Evolutionary conservation across 1,140 invertebrate genomes (phyloP), one percentile per base, ranked within the genome.

Genomic region (Gryon sp.): DNA sequence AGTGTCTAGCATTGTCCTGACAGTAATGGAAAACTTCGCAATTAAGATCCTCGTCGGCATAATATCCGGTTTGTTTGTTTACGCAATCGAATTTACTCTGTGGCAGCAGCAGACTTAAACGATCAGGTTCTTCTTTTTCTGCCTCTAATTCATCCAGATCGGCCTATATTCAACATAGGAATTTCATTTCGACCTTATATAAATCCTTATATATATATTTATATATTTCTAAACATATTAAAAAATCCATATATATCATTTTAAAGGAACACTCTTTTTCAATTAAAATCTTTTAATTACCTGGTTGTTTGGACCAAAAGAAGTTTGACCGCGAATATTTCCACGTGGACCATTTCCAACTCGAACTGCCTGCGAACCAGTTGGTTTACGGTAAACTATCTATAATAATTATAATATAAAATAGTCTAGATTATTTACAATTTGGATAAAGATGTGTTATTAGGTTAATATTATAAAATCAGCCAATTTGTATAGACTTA

Each of bases 1-100:
- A 97, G 83, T 97, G 96, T 79, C 93, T 95, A 8, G 94, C 94
- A 70, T 93, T 95, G 60, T 96, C 95, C 80, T 97, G 95, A 84
- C 96, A 97, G 86, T 97, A 98, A 84, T 98, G 96, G 92, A 98
- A 98, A 0, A 97, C 95, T 85, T 97, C 95, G 82, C 96, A 98
- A 79, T 93, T 92, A 15, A 98, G 91, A 43, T 94, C 94, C 78
- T 96, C 94, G 82, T 97, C 96, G 14, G 96, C 96, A 83, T 97
- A 97, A 88, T 97, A 98, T 11, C 96, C 96, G 12, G 95, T 95
- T 79, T 95, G 94, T 77, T 93, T 94, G 72, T 91, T 91, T 22
- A 90, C 90, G 83, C 96, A 97, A 80, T 92, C 90, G 85, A 97
- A 97, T 83, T 94, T 95, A 46, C 95, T 96, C 80, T 96, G 92